phyloP scores from a whole-genome alignment of 1,140 invertebrate genomes.

The Anadara kagoshimensis region DNA sequence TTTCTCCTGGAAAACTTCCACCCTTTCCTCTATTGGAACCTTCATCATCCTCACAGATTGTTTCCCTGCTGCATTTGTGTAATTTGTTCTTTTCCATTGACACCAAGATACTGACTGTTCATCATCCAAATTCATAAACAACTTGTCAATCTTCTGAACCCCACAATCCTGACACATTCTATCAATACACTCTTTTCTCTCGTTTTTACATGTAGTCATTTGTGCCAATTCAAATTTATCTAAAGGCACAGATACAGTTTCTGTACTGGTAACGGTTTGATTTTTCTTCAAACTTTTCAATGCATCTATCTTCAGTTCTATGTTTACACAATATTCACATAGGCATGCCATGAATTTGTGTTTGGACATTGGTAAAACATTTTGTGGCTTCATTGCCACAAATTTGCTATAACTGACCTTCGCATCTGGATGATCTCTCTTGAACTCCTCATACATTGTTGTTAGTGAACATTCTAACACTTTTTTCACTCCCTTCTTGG shows the following conservation, averaged over 20 bases:
- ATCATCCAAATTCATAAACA: conserved; percentile 12
- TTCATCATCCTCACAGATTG: conserved; percentile 8
- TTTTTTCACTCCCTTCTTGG: conserved; percentile 13
- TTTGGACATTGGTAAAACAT: conserved; percentile 14
- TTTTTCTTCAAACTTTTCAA: conserved; percentile 1
- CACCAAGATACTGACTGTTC: neutral
- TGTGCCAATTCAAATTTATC: neutral
- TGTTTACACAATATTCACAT: conserved; percentile 22
- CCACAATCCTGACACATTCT: conserved; percentile 7
- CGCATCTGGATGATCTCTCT: neutral
- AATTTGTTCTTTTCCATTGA: conserved; percentile 1
- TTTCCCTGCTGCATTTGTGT: conserved; percentile 3
- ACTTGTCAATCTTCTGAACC: neutral
- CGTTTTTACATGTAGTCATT: conserved; percentile 1
- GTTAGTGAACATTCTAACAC: neutral
- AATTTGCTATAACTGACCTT: conserved; percentile 15
- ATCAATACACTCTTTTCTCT: conserved; percentile 7
- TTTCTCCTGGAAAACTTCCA: neutral
- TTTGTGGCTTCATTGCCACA: conserved; percentile 2
- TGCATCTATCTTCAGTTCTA: conserved; percentile 9
- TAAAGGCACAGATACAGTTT: no score
- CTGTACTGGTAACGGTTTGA: neutral
- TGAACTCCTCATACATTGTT: conserved; percentile 3
- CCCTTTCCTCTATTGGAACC: neutral
- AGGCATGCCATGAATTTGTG: conserved; percentile 10